Percentiles rank a stretch among this genome's conserved stretches.
phyloP scores from a whole-genome alignment of 2,797 vertebrate species.

The Thamnophis elegans region DNA sequence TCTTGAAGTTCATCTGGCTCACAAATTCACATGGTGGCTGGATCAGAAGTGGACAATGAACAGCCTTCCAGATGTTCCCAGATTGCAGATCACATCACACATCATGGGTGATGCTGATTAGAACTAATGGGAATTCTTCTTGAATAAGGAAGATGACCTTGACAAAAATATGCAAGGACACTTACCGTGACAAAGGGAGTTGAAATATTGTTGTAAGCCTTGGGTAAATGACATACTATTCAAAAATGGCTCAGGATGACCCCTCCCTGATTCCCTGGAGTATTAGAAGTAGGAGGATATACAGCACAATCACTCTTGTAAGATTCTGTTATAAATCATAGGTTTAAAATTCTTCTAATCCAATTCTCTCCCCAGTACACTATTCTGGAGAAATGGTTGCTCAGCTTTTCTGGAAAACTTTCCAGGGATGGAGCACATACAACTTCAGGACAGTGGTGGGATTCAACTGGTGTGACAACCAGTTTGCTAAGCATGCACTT shows the following conservation, averaged over 20 bases:
- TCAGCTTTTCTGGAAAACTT: not conserved
- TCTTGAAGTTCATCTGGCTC: not conserved
- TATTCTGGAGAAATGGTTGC: not conserved
- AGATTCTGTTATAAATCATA: not conserved
- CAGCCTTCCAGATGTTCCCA: not conserved
- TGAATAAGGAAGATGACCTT: not conserved
- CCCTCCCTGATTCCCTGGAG: not conserved
- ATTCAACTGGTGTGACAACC: too few relatives aligned
- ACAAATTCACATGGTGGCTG: not conserved
- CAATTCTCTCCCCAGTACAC: not conserved
- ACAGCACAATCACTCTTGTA: not conserved
- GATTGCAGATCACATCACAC: not conserved
- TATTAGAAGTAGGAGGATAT: not conserved
- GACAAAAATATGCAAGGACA: not conserved
- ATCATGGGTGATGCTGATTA: not conserved
- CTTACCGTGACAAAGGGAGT: not conserved
- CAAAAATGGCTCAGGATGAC: not conserved
- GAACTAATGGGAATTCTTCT: not conserved
- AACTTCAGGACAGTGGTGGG: not conserved
- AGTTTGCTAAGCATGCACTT: too few relatives aligned
- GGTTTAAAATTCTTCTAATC: not conserved
- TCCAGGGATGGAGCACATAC: not conserved
- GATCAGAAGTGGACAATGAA: not conserved
- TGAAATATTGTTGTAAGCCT: not conserved
- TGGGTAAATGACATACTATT: not conserved